Evolutionary conservation across 2,797 vertebrate genomes (phyloP).

Genomic region (Pangasius djambal): DNA sequence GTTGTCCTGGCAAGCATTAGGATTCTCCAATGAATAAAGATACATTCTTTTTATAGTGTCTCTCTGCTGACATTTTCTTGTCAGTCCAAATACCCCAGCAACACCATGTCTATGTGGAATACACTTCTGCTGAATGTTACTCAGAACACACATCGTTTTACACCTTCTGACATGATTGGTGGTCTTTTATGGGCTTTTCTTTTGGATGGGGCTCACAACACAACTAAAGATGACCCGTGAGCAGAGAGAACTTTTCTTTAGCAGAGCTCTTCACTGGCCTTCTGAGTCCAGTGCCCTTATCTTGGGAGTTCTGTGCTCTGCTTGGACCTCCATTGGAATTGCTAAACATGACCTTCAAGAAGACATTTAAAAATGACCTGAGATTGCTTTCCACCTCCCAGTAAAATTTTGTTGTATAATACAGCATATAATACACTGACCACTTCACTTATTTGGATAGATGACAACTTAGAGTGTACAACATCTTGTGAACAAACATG

Average conservation of each 20-base stretch:
- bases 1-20: conserved; percentile 27
- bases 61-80: conserved; percentile 35
- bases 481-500: neutral
- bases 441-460: conserved; percentile 3
- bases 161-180: conserved; percentile 31
- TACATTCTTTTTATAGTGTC: conserved; percentile 49
- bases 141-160: conserved; percentile 21
- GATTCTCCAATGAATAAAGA: conserved; percentile 41
- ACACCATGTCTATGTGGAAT: conserved; percentile 7
- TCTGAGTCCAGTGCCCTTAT: conserved; percentile 53
- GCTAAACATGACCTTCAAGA: conserved; percentile 65
- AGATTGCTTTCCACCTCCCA: conserved; percentile 40
- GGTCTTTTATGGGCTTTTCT: neutral
- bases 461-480: neutral
- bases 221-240: conserved; percentile 46
- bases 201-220: conserved; percentile 1
- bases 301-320: conserved; percentile 35
- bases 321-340: conserved; percentile 55
- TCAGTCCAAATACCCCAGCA: conserved; percentile 34
- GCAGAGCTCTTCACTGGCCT: conserved; percentile 33
- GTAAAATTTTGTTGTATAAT: conserved; percentile 20
- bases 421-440: conserved; percentile 28
- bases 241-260: conserved; percentile 42
- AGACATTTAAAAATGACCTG: conserved; percentile 63
- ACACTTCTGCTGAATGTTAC: conserved; percentile 21